Conservation (phyloP, 2,113 vertebrate species). For the Ahaetulla prasina region DNA sequence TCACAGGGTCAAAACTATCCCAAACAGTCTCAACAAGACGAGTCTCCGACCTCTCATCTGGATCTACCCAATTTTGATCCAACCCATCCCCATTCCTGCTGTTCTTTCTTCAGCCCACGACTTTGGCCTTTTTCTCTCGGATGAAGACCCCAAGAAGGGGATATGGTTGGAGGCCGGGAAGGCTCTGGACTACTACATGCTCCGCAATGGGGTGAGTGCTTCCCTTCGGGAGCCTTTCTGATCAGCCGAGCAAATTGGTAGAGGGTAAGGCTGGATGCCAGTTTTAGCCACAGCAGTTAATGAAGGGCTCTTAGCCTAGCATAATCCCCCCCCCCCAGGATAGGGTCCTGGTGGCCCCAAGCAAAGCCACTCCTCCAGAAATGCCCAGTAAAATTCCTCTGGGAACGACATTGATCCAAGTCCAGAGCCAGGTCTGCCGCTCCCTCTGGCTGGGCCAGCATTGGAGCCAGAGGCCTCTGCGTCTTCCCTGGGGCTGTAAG, state of each 20-base stretch:
- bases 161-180: conserved; percentile 97
- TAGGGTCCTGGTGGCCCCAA: not conserved
- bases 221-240: rapidly evolving
- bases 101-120: conserved; percentile 80
- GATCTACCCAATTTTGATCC: too few species aligned
- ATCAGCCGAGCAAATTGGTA: not conserved
- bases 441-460: not conserved
- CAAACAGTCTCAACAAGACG: too few species aligned
- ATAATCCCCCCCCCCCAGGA: not conserved
- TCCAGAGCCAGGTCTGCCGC: not conserved
- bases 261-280: not conserved
- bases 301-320: not conserved
- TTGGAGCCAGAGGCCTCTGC: not conserved
- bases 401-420: not conserved
- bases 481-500: not conserved
- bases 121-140: conserved; percentile 95
- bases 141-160: conserved; percentile 97
- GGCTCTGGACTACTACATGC: conserved; percentile 97
- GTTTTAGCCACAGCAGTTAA: not conserved
- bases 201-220: conserved; percentile 90
- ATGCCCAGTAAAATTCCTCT: not conserved
- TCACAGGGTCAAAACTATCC: too few species aligned
- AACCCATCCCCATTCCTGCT: too few species aligned
- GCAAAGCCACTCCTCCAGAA: not conserved
- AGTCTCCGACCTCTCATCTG: too few species aligned